Evolutionary conservation across 2,113 vertebrate species (phyloP).

Genomic region (Percopsis transmontana): DNA sequence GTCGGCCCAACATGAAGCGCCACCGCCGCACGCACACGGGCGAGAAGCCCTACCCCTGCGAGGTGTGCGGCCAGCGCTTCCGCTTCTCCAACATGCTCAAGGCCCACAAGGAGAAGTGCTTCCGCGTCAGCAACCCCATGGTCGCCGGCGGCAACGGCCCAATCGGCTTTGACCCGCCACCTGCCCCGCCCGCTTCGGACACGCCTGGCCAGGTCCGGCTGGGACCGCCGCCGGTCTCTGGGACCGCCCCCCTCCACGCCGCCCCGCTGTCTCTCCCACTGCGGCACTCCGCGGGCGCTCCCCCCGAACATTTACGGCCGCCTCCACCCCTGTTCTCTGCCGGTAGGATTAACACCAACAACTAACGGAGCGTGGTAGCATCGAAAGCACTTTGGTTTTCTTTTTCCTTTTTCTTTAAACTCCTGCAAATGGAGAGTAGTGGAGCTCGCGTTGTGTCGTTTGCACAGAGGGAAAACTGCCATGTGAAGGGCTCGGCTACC

Average conservation of each 20-base stretch:
- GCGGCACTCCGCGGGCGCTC: constrained; percentile 78
- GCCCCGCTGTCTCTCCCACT: constrained; percentile 71
- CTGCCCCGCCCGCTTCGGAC: constrained; percentile 52
- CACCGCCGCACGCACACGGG: constrained; percentile 96
- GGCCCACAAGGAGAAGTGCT: constrained; percentile 96
- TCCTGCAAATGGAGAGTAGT: constrained; percentile 36
- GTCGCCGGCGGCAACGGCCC: constrained; percentile 59
- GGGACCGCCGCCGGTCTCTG: constrained; percentile 39
- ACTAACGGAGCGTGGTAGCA: constrained; percentile 64
- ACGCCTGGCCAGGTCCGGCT: constrained; percentile 50
- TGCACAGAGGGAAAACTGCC: constrained; percentile 23
- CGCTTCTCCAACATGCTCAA: constrained; percentile 99
- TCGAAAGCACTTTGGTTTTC: constrained; percentile 58
- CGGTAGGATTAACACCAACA: constrained; percentile 84
- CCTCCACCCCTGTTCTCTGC: constrained; percentile 85
- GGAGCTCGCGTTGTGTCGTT: constrained; percentile 41
- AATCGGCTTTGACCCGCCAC: constrained; percentile 55
- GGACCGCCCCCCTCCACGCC: constrained; percentile 59
- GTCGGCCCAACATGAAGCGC: constrained; percentile 98
- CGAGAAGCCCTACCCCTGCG: constrained; percentile 96
- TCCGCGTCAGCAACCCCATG: constrained; percentile 86
- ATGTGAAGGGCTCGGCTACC: background rate
- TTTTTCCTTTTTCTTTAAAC: constrained; percentile 28
- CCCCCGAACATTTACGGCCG: constrained; percentile 77
- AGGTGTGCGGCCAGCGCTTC: constrained; percentile 94